These are phyloP conservation scores for Lepidonotus clava DNA, from an alignment of 2,888 invertebrate genomes.

Conservation along the genomic window DNA sequence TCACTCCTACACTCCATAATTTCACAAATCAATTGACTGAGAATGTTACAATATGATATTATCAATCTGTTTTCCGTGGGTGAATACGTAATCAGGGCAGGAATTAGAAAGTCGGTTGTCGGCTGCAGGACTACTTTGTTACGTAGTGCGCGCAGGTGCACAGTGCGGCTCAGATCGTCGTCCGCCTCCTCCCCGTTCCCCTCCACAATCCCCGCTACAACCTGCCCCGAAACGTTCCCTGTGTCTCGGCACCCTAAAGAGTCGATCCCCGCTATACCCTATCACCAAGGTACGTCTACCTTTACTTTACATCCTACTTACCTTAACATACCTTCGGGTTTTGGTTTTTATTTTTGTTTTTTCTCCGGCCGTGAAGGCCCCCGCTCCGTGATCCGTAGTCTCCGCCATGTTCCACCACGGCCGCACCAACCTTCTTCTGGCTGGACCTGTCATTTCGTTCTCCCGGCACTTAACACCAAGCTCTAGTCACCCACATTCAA, in stretches of 20 bases:
- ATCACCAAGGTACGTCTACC: slow-evolving; percentile 54
- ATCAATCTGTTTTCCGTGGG: neutral
- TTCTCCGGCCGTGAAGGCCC: slow-evolving; percentile 25
- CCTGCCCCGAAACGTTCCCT: slow-evolving; percentile 40
- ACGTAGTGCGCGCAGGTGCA: slow-evolving; percentile 30
- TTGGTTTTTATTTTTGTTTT: slow-evolving; percentile 53
- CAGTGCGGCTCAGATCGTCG: neutral
- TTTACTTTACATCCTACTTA: slow-evolving; percentile 54
- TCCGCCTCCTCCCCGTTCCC: slow-evolving; percentile 22
- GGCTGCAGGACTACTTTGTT: slow-evolving; percentile 12
- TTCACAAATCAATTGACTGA: neutral
- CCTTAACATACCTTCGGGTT: slow-evolving; percentile 53
- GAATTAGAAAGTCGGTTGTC: neutral
- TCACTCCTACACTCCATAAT: neutral
- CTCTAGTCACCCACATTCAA: slow-evolving; percentile 53
- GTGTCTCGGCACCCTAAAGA: slow-evolving; percentile 23
- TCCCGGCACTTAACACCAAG: slow-evolving; percentile 52
- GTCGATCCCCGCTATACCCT: slow-evolving; percentile 54
- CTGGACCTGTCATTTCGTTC: slow-evolving; percentile 53
- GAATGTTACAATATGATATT: neutral
- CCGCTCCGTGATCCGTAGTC: slow-evolving; percentile 48
- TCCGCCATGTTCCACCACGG: slow-evolving; percentile 45
- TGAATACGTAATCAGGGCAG: neutral
- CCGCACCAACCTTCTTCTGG: neutral
- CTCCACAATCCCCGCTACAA: slow-evolving; percentile 42